Evolutionary conservation across 2,797 vertebrate species (phyloP).

Genomic region (Brachymystax lenok): DNA sequence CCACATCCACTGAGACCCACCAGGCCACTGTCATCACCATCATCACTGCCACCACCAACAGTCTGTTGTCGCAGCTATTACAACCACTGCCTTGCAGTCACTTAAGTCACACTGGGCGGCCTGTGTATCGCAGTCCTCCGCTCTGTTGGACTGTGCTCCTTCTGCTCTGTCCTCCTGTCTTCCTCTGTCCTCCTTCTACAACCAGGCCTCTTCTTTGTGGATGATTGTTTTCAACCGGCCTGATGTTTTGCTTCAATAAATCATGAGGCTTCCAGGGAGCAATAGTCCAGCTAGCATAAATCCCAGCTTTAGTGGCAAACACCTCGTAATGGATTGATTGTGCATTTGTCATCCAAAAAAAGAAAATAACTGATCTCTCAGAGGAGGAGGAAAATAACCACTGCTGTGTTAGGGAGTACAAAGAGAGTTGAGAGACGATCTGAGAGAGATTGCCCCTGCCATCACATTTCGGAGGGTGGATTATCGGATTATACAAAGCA

Average conservation of each 20-base stretch:
- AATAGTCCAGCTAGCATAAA: slow-evolving; percentile 43
- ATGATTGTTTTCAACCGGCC: slow-evolving; percentile 48
- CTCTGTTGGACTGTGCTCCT: not conserved
- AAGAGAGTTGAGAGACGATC: not conserved
- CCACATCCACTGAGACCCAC: not conserved
- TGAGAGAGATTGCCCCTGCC: not conserved
- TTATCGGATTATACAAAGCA: not conserved
- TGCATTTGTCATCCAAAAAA: slow-evolving; percentile 40
- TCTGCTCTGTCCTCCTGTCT: slow-evolving; percentile 11
- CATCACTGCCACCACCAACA: too few species aligned
- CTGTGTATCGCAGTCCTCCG: not conserved
- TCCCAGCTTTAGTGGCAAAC: slow-evolving; percentile 35
- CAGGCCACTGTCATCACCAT: too few species aligned
- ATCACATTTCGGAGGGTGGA: not conserved
- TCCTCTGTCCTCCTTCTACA: not conserved
- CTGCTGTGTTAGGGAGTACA: not conserved
- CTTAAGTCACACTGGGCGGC: not conserved
- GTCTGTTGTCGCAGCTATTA: too few species aligned
- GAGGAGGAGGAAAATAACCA: not conserved
- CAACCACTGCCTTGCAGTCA: not conserved
- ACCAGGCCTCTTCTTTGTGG: slow-evolving; percentile 22
- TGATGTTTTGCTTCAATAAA: slow-evolving; percentile 51
- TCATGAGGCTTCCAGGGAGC: slow-evolving; percentile 41
- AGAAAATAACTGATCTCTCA: not conserved
- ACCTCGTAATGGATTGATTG: slow-evolving; percentile 53